Evolutionary conservation across 2,888 invertebrate genomes (phyloP), one percentile per base, ranked within the genome.

Genomic region (Drosophila mimica): DNA sequence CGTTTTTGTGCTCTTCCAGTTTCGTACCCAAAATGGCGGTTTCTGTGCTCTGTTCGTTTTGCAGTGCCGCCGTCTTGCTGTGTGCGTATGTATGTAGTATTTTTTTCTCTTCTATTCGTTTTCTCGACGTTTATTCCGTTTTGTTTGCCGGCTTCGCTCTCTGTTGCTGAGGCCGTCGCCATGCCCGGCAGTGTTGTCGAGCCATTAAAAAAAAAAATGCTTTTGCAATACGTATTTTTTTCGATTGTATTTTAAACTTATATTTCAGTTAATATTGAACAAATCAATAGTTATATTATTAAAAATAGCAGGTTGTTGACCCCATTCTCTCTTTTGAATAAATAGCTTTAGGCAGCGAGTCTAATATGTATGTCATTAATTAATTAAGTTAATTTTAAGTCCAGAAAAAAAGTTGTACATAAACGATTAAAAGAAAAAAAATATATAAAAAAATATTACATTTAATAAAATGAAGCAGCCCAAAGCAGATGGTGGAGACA

Each of bases 21-120:
- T 83, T 76, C 81, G 73, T 82, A 75, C 78, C 68, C 76, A 90
- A 89, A 84, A 87, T 91, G 88, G 91, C 86, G 83, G 90, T 70
- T 71, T 75, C 60, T 64, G 68, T 68, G 81, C 56, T 63, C 56
- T 68, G 81, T 53, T 68, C 51, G 52, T 73, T 75, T 73, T 51
- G 57, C 54, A 59, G 51, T 59, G 54, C 63, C 36, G 54, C 60
- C 36, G 60, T 33, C 62, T 60, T 38, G 51, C 51, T 75, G 49
- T 52, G 69, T 71, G 63, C 74, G 70, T 81, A 64, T 77, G 63
- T 77, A 38, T 67, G 69, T 76, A 64, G 51, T 68, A 66, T 71
- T 60, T 76, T 58, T 63, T 71, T 75, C 46, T 46, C 46, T 46
- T 46, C 15, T 46, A 25, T 76, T 86, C 76, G 65, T 70, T 74